Base-by-base conservation (phyloP, 2,888 invertebrate species). In the Chymomyza caudatula region DNA sequence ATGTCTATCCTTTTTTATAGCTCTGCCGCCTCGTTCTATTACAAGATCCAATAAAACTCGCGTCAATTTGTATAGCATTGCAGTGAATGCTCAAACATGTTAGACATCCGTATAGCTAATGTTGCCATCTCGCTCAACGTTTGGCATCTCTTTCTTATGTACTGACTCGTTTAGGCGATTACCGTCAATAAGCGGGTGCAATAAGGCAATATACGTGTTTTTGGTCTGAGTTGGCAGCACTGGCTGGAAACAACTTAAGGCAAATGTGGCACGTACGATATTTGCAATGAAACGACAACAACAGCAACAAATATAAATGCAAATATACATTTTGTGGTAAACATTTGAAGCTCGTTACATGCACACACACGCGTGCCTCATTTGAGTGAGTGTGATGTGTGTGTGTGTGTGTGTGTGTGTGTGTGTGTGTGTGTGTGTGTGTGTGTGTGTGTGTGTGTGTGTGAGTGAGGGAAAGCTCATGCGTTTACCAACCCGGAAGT, bases 281-380 rank as follows among this genome's bases (percentile, higher is more conserved):
- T 65, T 65, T 73, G 76, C 78, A 74, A 73, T 74, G 63, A 76
- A 77, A 77, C 25, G 8, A 25, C 4, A 25, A 58, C 15, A 49
- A 49, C 44, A 25, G 29, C 58, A 49, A 67, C 72, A 82, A 69
- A 81, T 81, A 71, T 78, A 77, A 74, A 83, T 83, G 77, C 74
- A 80, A 80, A 82, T 83, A 66, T 67, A 78, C 76, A 81, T 68
- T 77, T 73, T 81, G 83, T 63, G 81, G 81, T 74, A 70, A 81
- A 60, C 76, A 83, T 82, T 81, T 79, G 78, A 76, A 77, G 77
- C 80, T 81, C 77, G 80, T 83, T 80, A 78, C 65, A 52, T 49
- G 42, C 57, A 42, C 44, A 63, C 29, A 54, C 42, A 72, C 60
- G 29, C 53, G n/a, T n/a, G n/a, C n/a, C n/a, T n/a, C n/a, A n/a